phyloP scores from a whole-genome alignment of 2,113 vertebrate species.

The Pedionomus torquatus region DNA sequence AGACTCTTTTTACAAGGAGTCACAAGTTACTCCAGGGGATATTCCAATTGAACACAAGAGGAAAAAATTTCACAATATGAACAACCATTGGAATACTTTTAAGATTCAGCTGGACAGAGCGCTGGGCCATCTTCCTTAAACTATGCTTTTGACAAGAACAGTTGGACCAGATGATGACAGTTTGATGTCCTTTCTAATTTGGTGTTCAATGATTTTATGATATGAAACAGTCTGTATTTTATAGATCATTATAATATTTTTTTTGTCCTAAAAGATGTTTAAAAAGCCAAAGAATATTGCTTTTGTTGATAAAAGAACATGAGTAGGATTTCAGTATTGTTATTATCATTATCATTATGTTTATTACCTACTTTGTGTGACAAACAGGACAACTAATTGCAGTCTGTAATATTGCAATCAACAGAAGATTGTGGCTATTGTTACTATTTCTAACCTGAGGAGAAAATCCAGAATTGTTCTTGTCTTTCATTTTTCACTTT shows the following conservation, averaged over 20 bases:
- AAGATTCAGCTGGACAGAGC: background rate
- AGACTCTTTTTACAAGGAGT: background rate
- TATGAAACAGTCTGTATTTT: background rate
- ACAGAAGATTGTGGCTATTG: background rate
- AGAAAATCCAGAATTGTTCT: background rate
- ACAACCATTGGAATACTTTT: background rate
- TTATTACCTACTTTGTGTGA: background rate
- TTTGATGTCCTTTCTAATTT: background rate
- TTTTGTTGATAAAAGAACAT: background rate
- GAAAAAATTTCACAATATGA: background rate
- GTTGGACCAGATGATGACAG: background rate
- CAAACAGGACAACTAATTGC: background rate
- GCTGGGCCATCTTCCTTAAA: background rate
- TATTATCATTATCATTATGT: background rate
- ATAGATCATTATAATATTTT: background rate
- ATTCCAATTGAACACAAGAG: background rate
- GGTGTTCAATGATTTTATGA: background rate
- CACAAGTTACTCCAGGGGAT: background rate
- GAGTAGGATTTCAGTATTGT: background rate
- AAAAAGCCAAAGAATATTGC: background rate
- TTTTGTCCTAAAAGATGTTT: background rate
- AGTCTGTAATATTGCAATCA: background rate
- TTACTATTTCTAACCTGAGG: rapidly evolving
- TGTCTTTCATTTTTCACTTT: background rate
- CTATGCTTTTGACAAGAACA: background rate